These are phyloP conservation scores for Leptinotarsa undecemlineata DNA, from an alignment of 1,140 invertebrate species.

Conservation along the genomic window DNA sequence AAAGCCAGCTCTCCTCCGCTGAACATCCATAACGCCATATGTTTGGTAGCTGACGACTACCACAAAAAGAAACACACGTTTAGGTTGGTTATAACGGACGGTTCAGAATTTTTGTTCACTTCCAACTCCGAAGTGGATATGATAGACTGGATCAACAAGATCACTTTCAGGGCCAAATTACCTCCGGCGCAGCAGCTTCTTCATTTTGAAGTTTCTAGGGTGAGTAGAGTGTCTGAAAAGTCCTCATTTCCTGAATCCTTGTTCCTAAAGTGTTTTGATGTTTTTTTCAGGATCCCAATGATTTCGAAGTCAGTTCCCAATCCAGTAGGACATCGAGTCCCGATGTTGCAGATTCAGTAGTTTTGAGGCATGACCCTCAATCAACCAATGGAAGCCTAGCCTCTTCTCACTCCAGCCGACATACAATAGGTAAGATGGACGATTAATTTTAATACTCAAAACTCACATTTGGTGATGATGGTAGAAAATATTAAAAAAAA, in stretches of 20 bases:
- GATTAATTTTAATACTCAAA: too few species aligned
- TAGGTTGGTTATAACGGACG: conserved; percentile 83
- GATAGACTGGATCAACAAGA: conserved; percentile 92
- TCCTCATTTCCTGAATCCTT: too few species aligned
- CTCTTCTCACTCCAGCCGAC: conserved; percentile 40
- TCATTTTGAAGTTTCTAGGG: conserved; percentile 69
- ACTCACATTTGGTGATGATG: too few species aligned
- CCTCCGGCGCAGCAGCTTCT: conserved; percentile 86
- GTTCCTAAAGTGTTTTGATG: neutral
- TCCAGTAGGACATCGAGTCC: conserved; percentile 55
- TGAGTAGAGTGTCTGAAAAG: conserved; percentile 29
- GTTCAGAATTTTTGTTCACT: conserved; percentile 90
- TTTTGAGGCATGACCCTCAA: conserved; percentile 47
- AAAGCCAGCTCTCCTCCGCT: conserved; percentile 90
- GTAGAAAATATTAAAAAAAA: too few species aligned
- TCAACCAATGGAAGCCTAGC: conserved; percentile 41
- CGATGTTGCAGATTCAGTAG: conserved; percentile 49
- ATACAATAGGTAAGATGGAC: conserved; percentile 47
- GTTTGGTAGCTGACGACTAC: conserved; percentile 87
- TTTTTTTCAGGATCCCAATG: conserved; percentile 45
- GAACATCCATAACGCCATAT: conserved; percentile 83
- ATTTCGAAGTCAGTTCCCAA: conserved; percentile 53
- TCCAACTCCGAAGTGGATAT: conserved; percentile 75
- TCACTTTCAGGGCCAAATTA: conserved; percentile 89
- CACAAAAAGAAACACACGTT: conserved; percentile 95